These are phyloP conservation scores for Watsonalla binaria DNA, from an alignment of 2,888 invertebrate genomes.

Conservation along the genomic window DNA sequence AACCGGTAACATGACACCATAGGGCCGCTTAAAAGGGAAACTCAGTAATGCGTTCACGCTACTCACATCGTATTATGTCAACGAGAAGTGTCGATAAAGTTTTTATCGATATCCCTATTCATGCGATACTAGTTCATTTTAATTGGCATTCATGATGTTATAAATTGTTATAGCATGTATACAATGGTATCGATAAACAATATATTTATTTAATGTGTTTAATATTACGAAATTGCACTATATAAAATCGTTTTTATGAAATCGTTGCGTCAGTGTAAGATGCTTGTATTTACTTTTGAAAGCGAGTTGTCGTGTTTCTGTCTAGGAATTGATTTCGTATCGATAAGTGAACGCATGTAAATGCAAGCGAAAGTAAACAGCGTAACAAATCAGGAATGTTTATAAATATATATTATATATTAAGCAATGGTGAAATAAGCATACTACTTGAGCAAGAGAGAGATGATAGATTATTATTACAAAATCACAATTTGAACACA, in stretches of 20 bases:
- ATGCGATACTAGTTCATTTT: conserved; percentile 58
- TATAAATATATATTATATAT: no score
- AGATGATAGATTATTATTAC: no score
- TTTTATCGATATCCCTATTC: conserved; percentile 52
- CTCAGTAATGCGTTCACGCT: conserved; percentile 67
- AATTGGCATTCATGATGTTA: conserved; percentile 40
- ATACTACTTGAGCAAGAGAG: no score
- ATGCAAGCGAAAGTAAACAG: not conserved
- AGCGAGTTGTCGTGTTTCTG: not conserved
- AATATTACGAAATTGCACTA: no score
- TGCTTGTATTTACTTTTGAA: not conserved
- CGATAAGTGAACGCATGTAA: not conserved
- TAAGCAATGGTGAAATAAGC: no score
- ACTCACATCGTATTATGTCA: conserved; percentile 61
- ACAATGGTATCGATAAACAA: not conserved
- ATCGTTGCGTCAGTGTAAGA: not conserved
- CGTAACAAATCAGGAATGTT: not conserved
- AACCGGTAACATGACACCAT: conserved; percentile 59
- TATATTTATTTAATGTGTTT: no score
- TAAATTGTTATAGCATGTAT: not conserved
- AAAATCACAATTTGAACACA: no score
- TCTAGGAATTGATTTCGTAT: not conserved
- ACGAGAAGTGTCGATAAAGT: conserved; percentile 28
- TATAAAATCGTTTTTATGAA: no score
- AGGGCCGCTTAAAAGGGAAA: conserved; percentile 64